Evolutionary conservation across 2,888 invertebrate species (phyloP), one percentile per base, ranked within the genome.

Genomic region (Ophion slaviceki): DNA sequence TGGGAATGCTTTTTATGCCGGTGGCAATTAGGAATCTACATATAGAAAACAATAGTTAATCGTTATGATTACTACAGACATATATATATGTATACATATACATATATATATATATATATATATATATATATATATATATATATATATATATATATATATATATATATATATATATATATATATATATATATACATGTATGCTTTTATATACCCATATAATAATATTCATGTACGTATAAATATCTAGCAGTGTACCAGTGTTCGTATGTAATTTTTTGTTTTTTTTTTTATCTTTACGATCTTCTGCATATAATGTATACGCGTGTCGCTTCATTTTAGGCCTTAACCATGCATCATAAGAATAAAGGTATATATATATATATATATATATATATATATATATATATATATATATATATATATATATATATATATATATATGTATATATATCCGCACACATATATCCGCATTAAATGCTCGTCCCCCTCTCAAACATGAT

Each of bases 271-370:
- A 71, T 70, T 61, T 80, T 83, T 70, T 78, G 72, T 81, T 70
- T 61, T 68, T 47, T 47, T 20, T 82, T 84, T 87, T 80, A 45
- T 79, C 59, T 80, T 81, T 67, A 61, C 45, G 36, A 77, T 71
- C 71, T 80, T 68, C 67, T 66, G 82, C 75, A 59, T 82, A 80
- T 85, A 77, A 85, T 87, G 86, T 87, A 86, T 86, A 86, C 83
- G 83, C 83, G 85, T 85, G 86, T 86, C 77, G 80, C 82, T 85
- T 85, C 81, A 82, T 82, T 88, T 89, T 91, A 91, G 91, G 90
- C 90, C 90, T 91, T 90, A 90, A 89, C 87, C 89, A 90, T 89
- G 89, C 88, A 89, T 90, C 89, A 88, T 90, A 89, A 88, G 88
- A 90, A 90, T 89, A 88, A 86, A 88, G 75, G 87, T 85, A 87